Evolutionary conservation across 2,797 vertebrate species (phyloP).

Genomic region (Moxostoma hubbsi): DNA sequence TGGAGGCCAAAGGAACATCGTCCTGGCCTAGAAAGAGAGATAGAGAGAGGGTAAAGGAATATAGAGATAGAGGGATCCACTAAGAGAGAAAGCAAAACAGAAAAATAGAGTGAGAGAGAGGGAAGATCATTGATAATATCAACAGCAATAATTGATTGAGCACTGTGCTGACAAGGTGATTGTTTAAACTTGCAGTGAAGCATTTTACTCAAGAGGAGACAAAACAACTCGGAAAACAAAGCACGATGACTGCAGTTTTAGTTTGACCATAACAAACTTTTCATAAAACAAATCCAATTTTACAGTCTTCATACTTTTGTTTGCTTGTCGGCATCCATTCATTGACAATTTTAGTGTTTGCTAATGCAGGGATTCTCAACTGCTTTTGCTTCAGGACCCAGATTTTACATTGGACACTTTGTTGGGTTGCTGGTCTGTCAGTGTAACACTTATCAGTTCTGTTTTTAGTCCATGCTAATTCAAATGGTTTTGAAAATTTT

Average conservation of each 20-base stretch:
- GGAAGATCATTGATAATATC: conserved; percentile 47
- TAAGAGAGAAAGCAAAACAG: conserved; percentile 10
- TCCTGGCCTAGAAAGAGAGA: background rate
- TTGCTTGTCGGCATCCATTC: background rate
- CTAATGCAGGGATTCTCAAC: background rate
- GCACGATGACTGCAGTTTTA: background rate
- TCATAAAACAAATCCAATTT: background rate
- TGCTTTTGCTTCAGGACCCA: no score
- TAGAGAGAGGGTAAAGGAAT: background rate
- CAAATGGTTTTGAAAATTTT: no score
- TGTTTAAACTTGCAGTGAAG: conserved; percentile 45
- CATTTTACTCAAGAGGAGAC: conserved; percentile 29
- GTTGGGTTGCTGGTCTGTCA: no score
- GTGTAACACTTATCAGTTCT: no score
- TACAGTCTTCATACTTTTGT: background rate
- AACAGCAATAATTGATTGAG: conserved; percentile 48
- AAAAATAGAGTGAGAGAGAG: conserved; percentile 1
- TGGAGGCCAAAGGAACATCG: conserved; percentile 24
- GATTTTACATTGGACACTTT: no score
- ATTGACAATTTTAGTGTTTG: background rate
- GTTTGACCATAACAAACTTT: background rate
- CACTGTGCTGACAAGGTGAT: conserved; percentile 30
- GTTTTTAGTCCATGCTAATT: no score
- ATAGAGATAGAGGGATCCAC: background rate
- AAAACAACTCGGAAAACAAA: conserved; percentile 25